Percentiles rank a stretch among this genome's conserved stretches.
These are phyloP conservation scores for Drosophila tanythrix DNA, from an alignment of 2,888 invertebrate species.

Conservation along the genomic window DNA sequence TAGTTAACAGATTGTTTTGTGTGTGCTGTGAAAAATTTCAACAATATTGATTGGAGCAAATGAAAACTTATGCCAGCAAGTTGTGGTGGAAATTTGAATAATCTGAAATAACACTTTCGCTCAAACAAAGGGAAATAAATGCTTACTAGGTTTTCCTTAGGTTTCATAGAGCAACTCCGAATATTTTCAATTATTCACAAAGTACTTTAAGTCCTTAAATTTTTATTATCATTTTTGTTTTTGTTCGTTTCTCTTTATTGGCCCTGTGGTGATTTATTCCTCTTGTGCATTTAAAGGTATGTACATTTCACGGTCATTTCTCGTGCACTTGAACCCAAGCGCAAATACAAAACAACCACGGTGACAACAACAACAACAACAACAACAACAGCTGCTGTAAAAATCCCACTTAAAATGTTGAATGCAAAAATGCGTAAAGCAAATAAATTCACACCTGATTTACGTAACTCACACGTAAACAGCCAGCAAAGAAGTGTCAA, in stretches of 20 bases:
- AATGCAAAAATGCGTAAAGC: conserved; percentile 64
- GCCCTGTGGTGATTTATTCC: conserved; percentile 29
- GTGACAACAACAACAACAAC: not conserved
- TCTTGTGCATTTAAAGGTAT: conserved; percentile 22
- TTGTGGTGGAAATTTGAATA: conserved; percentile 32
- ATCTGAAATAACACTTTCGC: conserved; percentile 37
- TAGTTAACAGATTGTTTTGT: conserved; percentile 66
- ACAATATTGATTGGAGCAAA: conserved; percentile 35
- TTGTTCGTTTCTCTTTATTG: conserved; percentile 3
- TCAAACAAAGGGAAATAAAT: not conserved
- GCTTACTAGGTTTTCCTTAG: not conserved
- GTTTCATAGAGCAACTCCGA: not conserved
- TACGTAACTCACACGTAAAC: conserved; percentile 60
- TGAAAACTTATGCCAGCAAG: conserved; percentile 41
- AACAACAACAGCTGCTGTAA: conserved; percentile 6
- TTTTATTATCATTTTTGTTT: not conserved
- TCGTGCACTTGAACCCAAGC: conserved; percentile 65
- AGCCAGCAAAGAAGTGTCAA: conserved; percentile 64
- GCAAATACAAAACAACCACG: conserved; percentile 11
- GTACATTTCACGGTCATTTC: conserved; percentile 69
- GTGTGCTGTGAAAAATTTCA: conserved; percentile 49
- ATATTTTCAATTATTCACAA: not conserved
- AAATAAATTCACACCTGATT: conserved; percentile 75
- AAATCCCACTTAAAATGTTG: conserved; percentile 50
- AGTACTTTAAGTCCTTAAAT: not conserved